Base-by-base conservation (phyloP, 2,113 vertebrate species). In the Cygnus buccinator region DNA sequence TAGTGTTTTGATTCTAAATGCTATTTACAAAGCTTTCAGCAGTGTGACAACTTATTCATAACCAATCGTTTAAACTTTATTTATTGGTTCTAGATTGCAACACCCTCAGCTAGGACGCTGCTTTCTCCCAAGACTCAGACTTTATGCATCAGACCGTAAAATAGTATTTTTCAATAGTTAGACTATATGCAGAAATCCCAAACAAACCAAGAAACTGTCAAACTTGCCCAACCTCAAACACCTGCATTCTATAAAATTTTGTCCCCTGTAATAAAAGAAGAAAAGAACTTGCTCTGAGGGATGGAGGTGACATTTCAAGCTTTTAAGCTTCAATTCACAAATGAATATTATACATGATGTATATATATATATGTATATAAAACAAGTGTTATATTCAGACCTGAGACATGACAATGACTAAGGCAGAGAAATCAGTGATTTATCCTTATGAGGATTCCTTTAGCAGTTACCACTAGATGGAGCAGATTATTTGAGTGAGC, bases 401-500 rank as follows among this genome's bases (percentile, higher is more conserved):
- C 63, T 52, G 15, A 13, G 39, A 61, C 0, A 5, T 2, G 10
- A 16, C 43, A 75, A 19, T 7, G 43, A 48, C 52, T 46, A 78
- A 82, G 39, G 13, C 18, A 54, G 12, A 82, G 29, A 50, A 62
- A 29, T 48, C 46, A 84, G 55, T 15, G 44, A 76, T 62, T 80
- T 31, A 41, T 46, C 58, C 28, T 46, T 44, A 21, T 2, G 17
- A 81, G 72, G 5, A 55, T 54, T 73, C 63, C 19, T 33, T 79
- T 3, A 20, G 67, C 37, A 70, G 75, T 63, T 81, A 90, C 95
- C 93, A 77, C 94, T 86, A 91, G 93, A 90, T 94, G 94, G 92
- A 95, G 90, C 79, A 84, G 79, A 92, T 43, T 44, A 80, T 87
- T 78, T 88, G 37, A 73, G 6, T 18, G 41, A 67, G 9, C 23